Evolutionary conservation across 2,113 vertebrate genomes (phyloP).

Genomic region (Syngnathoides biaculeatus): DNA sequence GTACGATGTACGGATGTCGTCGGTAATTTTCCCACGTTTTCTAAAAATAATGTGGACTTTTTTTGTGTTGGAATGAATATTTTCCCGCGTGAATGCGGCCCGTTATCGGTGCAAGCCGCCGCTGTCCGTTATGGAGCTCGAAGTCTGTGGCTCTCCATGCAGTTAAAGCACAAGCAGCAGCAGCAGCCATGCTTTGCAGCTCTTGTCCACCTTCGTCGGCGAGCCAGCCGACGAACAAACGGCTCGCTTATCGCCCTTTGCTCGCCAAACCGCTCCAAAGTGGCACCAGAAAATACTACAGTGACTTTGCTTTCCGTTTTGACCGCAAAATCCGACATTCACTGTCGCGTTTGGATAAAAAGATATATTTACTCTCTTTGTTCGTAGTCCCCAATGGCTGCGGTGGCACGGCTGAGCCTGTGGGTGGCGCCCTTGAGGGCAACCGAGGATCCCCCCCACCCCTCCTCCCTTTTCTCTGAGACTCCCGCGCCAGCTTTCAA

Average conservation of each 20-base stretch:
- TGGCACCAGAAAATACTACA: constrained; percentile 55
- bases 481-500: constrained; percentile 74
- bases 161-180: constrained; percentile 73
- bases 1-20: constrained; percentile 5
- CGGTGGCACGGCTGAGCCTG: constrained; percentile 55
- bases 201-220: constrained; percentile 73
- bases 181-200: constrained; percentile 80
- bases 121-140: constrained; percentile 72
- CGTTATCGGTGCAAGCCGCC: constrained; percentile 35
- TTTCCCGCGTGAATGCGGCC: constrained; percentile 37
- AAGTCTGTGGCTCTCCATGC: constrained; percentile 77
- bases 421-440: constrained; percentile 57
- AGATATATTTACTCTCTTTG: constrained; percentile 77
- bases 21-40: constrained; percentile 42
- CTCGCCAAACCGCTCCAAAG: constrained; percentile 43
- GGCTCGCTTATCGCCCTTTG: constrained; percentile 51
- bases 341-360: constrained; percentile 61
- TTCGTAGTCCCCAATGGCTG: constrained; percentile 77
- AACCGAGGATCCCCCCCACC: constrained; percentile 64
- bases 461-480: constrained; percentile 38
- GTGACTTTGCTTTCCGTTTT: constrained; percentile 55
- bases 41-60: constrained; percentile 59
- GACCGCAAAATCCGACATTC: constrained; percentile 49
- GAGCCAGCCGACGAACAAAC: constrained; percentile 69
- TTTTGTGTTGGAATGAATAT: constrained; percentile 57